These are phyloP conservation scores for Congeria kusceri DNA, from an alignment of 2,888 invertebrate genomes.

Conservation along the genomic window DNA sequence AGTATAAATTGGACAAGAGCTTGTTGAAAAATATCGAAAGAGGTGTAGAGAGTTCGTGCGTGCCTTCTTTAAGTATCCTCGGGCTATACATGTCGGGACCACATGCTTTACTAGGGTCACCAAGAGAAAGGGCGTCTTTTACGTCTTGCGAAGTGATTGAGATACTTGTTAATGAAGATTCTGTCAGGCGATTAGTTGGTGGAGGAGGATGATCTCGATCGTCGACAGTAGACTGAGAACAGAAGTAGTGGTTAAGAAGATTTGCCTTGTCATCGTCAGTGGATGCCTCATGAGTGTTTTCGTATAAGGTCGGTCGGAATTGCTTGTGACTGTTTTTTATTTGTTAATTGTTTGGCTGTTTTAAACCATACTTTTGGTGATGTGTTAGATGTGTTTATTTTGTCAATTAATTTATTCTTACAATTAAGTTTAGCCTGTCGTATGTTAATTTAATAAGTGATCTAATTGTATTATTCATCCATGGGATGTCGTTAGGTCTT, in stretches of 20 bases:
- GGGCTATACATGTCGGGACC: conserved; percentile 10
- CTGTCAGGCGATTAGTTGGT: not conserved
- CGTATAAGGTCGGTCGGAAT: too few relatives aligned
- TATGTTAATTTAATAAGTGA: too few relatives aligned
- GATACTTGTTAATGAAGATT: not conserved
- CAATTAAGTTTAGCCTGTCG: too few relatives aligned
- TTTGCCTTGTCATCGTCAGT: conserved; percentile 9
- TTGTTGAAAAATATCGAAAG: conserved; percentile 9
- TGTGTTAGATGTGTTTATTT: too few relatives aligned
- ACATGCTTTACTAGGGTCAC: conserved; percentile 1
- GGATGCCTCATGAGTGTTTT: not conserved
- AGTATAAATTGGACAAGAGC: not conserved
- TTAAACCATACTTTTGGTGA: too few relatives aligned
- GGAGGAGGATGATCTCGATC: not conserved
- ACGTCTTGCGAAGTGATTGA: not conserved
- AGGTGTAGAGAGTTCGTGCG: not conserved
- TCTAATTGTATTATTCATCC: too few relatives aligned
- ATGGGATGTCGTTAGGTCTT: too few relatives aligned
- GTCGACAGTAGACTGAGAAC: not conserved
- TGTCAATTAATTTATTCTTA: too few relatives aligned
- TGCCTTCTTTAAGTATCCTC: conserved; percentile 13
- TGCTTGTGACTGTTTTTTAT: too few relatives aligned
- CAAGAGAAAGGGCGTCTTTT: not conserved
- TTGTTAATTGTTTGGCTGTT: too few relatives aligned
- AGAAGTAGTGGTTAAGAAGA: conserved; percentile 16